phyloP scores from a whole-genome alignment of 2,888 invertebrate species.

The Tenthredo notha region DNA sequence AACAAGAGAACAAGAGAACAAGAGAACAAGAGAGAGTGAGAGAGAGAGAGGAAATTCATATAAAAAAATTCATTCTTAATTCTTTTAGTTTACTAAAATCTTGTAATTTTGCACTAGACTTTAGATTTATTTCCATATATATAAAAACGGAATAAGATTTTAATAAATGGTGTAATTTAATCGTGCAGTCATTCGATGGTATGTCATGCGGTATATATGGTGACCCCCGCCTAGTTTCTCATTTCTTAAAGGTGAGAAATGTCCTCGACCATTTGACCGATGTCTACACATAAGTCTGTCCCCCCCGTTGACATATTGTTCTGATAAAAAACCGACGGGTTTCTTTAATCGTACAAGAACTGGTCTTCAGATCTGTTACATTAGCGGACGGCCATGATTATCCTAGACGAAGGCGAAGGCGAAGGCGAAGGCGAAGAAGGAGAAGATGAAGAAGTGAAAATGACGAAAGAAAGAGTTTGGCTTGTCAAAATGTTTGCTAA shows the following conservation, averaged over 20 bases:
- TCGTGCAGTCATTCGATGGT: constrained; percentile 69
- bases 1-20: not conserved
- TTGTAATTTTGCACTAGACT: not conserved
- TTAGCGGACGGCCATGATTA: not conserved
- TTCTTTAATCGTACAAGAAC: constrained; percentile 60
- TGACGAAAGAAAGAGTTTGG: not conserved
- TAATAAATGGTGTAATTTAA: constrained; percentile 71
- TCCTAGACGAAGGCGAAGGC: not conserved
- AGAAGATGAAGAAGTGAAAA: not conserved
- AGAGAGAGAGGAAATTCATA: not conserved
- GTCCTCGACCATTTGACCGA: constrained; percentile 72
- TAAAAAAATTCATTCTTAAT: not conserved
- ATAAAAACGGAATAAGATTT: constrained; percentile 53
- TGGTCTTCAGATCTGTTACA: constrained; percentile 44
- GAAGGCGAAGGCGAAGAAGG: not conserved
- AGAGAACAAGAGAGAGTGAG: not conserved
- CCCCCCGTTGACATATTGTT: constrained; percentile 73
- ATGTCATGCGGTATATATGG: constrained; percentile 59
- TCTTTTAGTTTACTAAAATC: no score
- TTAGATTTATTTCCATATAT: not conserved
- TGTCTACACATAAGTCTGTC: constrained; percentile 70
- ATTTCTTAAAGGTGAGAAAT: constrained; percentile 73
- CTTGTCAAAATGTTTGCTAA: not conserved
- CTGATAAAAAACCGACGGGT: constrained; percentile 73
- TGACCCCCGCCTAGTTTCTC: constrained; percentile 61